Conservation (phyloP, 1,140 invertebrate genomes). For the Phortica variegata region DNA sequence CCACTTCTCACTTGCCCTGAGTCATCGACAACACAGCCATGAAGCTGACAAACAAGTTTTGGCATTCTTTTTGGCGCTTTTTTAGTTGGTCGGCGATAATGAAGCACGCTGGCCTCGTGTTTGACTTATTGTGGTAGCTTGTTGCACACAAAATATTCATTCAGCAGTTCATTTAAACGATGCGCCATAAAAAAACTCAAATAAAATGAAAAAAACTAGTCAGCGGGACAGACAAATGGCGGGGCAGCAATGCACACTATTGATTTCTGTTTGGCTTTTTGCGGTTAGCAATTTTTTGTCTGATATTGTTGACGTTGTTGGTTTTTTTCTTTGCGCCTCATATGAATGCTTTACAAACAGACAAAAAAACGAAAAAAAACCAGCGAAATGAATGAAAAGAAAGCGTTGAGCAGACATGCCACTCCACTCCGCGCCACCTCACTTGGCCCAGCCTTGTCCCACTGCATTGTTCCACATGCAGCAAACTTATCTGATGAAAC, state of each 20-base stretch:
- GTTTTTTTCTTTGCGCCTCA: conserved; percentile 18
- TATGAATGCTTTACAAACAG: conserved; percentile 33
- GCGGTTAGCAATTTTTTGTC: conserved; percentile 19
- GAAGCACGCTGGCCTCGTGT: conserved; percentile 48
- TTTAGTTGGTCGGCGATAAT: conserved; percentile 30
- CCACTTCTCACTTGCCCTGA: neutral
- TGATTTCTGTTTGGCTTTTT: neutral
- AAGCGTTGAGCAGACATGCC: no score
- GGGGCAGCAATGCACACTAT: neutral
- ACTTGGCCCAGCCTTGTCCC: no score
- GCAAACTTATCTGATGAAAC: no score
- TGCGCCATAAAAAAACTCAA: conserved; percentile 18
- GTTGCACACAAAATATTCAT: conserved; percentile 28
- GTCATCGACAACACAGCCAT: conserved; percentile 15
- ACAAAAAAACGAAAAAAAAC: no score
- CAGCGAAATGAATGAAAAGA: conserved; percentile 31
- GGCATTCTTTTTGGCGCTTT: no score
- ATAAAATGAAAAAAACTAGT: neutral
- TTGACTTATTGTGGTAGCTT: conserved; percentile 48
- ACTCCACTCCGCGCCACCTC: no score
- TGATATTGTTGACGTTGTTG: conserved; percentile 7
- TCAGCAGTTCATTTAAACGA: conserved; percentile 44
- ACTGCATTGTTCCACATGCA: no score
- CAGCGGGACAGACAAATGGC: conserved; percentile 30
- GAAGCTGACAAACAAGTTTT: no score